Conservation (phyloP, 2,797 vertebrate species). For the Arctocebus calabarensis region DNA sequence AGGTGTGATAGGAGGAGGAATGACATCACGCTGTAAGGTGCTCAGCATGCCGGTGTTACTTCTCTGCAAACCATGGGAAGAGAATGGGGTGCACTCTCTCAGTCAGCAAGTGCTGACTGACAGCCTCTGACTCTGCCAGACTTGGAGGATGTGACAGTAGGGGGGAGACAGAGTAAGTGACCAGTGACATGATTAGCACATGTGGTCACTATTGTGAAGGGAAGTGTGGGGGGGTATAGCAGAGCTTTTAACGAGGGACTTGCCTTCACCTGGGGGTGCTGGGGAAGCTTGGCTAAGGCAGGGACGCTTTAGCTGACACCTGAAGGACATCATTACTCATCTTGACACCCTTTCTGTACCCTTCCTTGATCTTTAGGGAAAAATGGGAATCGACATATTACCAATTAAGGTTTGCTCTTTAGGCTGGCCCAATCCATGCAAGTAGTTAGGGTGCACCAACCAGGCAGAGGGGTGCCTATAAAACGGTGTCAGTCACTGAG, state of each 20-base stretch:
- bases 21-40: background rate
- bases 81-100: background rate
- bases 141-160: background rate
- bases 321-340: background rate
- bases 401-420: background rate
- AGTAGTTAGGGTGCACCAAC: background rate
- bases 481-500: background rate
- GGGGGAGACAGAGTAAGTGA: background rate
- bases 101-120: background rate
- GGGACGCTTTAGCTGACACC: background rate
- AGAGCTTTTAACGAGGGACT: background rate
- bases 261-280: background rate
- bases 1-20: background rate
- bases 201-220: background rate
- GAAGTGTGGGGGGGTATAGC: background rate
- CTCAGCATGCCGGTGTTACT: background rate
- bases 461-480: background rate
- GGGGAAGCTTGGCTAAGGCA: background rate
- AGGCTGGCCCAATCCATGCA: background rate
- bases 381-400: background rate
- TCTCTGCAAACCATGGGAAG: background rate
- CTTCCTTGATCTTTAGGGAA: background rate
- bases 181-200: background rate
- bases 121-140: background rate
- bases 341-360: background rate